Percentiles rank a stretch among this genome's conserved stretches.
phyloP scores from a whole-genome alignment of 2,797 vertebrate species.

The Heteromormyrus szaboi region DNA sequence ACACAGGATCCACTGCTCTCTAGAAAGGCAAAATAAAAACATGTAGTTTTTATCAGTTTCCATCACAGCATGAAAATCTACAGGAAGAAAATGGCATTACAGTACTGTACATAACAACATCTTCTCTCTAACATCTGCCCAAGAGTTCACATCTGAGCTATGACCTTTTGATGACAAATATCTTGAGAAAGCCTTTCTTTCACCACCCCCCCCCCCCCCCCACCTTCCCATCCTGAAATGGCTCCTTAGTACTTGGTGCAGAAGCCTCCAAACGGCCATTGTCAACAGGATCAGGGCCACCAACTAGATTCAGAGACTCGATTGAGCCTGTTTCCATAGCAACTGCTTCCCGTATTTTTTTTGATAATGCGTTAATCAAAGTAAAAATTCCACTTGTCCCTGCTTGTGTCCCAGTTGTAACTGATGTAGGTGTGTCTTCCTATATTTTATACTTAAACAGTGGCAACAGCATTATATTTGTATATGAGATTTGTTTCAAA shows the following conservation, averaged over 20 bases:
- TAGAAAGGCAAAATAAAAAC: background rate
- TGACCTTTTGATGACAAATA: slow-evolving; percentile 31
- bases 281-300: slow-evolving; percentile 22
- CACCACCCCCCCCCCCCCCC: background rate
- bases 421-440: background rate
- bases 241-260: slow-evolving; percentile 27
- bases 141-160: background rate
- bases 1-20: background rate
- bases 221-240: slow-evolving; percentile 12
- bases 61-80: background rate
- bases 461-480: background rate
- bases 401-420: background rate
- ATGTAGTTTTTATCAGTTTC: background rate
- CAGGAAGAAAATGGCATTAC: background rate
- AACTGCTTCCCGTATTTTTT: slow-evolving; percentile 26
- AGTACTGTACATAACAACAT: background rate
- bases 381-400: slow-evolving; percentile 28
- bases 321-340: slow-evolving; percentile 25
- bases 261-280: slow-evolving; percentile 22
- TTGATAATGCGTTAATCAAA: slow-evolving; percentile 32
- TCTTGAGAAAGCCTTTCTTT: slow-evolving; percentile 16
- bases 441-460: background rate
- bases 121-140: background rate
- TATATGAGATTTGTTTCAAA: background rate
- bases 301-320: background rate